Conservation (phyloP, 2,888 invertebrate species). For the Minunthozetes semirufus region DNA sequence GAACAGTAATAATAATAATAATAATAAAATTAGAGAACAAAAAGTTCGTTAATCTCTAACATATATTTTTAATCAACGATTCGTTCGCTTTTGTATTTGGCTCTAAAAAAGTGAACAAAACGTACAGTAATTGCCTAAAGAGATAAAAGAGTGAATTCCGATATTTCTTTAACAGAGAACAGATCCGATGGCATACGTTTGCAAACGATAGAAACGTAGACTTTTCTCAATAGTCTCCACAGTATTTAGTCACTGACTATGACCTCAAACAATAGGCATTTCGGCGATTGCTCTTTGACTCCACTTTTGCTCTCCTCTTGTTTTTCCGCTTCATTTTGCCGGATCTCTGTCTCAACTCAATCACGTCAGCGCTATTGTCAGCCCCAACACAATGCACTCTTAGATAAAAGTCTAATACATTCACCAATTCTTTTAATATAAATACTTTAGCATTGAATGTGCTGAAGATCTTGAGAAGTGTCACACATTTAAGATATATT, state of each 20-base stretch:
- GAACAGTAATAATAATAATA: neutral
- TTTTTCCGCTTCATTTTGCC: constrained; percentile 18
- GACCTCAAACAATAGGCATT: neutral
- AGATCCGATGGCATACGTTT: constrained; percentile 9
- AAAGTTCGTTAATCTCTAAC: constrained; percentile 16
- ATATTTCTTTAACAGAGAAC: neutral
- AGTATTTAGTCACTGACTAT: neutral
- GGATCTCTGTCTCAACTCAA: constrained; percentile 9
- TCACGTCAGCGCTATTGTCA: constrained; percentile 20
- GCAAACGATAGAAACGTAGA: neutral
- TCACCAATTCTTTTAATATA: neutral
- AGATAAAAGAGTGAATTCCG: constrained; percentile 15
- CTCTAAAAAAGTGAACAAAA: neutral
- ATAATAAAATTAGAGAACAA: constrained; percentile 12
- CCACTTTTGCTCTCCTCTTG: neutral
- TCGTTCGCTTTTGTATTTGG: neutral
- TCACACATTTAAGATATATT: neutral
- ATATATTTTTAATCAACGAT: constrained; percentile 15
- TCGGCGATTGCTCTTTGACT: neutral
- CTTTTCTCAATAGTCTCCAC: neutral
- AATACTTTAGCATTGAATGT: neutral
- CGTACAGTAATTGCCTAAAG: constrained; percentile 7
- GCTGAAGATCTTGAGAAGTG: neutral
- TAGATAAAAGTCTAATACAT: neutral
- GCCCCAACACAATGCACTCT: neutral